Base-by-base conservation (phyloP, 1,140 invertebrate species). In the Ips typographus region DNA sequence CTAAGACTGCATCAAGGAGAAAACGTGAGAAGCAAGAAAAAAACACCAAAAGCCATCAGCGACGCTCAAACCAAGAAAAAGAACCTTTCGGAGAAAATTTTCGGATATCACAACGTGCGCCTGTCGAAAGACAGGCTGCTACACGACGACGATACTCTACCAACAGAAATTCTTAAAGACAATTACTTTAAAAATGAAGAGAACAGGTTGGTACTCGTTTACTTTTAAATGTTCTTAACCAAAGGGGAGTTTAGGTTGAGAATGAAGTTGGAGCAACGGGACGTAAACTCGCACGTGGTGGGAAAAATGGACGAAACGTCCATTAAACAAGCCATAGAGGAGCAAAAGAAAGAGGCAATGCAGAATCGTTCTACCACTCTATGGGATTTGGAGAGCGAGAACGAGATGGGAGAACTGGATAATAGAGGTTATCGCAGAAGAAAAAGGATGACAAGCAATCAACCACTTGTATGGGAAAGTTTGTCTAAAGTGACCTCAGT, bases 311-410 rank as follows among this genome's bases (percentile, higher is more conserved):
- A 77, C 44, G 75, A 77, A 6, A 68, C 72, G 60, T 76, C 77
- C 37, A 71, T 79, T 47, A 74, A 73, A 38, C 74, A 65, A 37
- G 70, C 74, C 44, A 71, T 80, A 8, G 73, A 78, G 7, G 73
- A 77, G 52, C 76, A 79, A 68, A 77, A 75, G 52, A 71, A 75
- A 51, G 58, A 63, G 3, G 65, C 43, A 0, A 41, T 56, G 43
- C 41, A 71, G 42, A 78, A 79, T 52, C 53, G 62, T n/a, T 77
- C 77, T 2, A 72, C 74, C n/a, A 79, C 71, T 72, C 67, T 80
- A 4, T 80, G 79, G 79, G 77, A 80, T 72, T 74, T 80, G 37
- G 79, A 80, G 68, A 78, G 73, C 2, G 79, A 80, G 64, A 79
- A 77, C 52, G 79, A 80, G 63, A 58, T 77, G 51, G 59, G 75